phyloP scores from a whole-genome alignment of 2,797 vertebrate species.

The Cercopithecus mitis region DNA sequence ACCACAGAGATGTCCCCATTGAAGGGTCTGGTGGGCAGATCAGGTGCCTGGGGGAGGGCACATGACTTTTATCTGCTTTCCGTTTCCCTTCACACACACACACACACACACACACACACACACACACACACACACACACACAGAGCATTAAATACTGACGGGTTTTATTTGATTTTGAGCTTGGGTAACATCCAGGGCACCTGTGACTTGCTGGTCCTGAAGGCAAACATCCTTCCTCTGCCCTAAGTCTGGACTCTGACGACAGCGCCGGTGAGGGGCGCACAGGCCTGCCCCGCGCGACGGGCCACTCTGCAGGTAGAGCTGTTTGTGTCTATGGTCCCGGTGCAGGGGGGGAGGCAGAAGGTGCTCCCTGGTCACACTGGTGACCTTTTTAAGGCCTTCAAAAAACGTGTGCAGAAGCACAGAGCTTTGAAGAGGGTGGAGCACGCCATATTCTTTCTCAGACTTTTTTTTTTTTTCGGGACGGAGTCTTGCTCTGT shows the following conservation, averaged over 20 bases:
- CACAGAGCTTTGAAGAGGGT: not conserved
- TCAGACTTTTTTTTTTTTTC: not conserved
- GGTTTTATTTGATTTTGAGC: not conserved
- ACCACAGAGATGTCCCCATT: not conserved
- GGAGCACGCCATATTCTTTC: not conserved
- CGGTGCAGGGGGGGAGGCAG: not conserved
- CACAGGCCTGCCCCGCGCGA: rapidly evolving
- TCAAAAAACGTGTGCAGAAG: not conserved
- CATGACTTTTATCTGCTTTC: not conserved
- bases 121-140: not conserved
- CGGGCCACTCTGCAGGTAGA: rapidly evolving
- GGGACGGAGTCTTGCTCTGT: no score
- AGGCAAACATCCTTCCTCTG: not conserved
- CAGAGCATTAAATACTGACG: not conserved
- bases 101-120: no score
- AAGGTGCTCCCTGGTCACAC: not conserved
- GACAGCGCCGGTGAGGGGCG: not conserved
- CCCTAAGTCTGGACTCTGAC: not conserved
- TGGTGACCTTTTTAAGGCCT: not conserved
- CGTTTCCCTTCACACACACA: not conserved
- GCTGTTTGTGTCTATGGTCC: not conserved
- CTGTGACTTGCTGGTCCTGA: not conserved
- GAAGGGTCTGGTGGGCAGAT: not conserved
- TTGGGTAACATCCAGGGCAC: not conserved
- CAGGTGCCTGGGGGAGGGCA: no score